phyloP scores from a whole-genome alignment of 2,113 vertebrate genomes.

The Odocoileus virginianus region DNA sequence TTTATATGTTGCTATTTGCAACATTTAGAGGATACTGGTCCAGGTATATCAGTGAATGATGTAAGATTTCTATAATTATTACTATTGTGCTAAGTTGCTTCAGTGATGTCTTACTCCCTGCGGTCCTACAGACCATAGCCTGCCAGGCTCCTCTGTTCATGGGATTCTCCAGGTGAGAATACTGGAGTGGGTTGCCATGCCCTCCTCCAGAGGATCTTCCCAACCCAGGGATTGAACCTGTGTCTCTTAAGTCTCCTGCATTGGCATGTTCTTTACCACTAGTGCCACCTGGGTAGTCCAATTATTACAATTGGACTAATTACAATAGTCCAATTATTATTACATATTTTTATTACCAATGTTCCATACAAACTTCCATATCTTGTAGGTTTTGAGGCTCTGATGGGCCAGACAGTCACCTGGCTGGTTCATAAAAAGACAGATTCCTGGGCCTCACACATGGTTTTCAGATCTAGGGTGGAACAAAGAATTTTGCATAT shows the following conservation, averaged over 20 bases:
- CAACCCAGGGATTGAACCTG: not conserved
- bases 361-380: not conserved
- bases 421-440: not conserved
- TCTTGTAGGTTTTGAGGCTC: not conserved
- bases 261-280: not conserved
- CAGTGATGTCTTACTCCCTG: not conserved
- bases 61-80: not conserved
- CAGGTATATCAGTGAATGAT: not conserved
- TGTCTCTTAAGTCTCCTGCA: not conserved
- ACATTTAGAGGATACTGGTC: not conserved
- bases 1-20: not conserved
- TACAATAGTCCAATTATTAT: not conserved
- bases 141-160: not conserved
- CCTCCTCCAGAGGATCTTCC: not conserved
- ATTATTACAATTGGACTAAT: not conserved
- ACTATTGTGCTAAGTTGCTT: not conserved
- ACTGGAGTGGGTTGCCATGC: not conserved
- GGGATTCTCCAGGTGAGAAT: not conserved
- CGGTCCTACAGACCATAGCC: fast-evolving
- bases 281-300: not conserved
- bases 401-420: not conserved
- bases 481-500: not conserved
- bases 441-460: not conserved
- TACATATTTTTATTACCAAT: not conserved
- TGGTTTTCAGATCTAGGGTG: not conserved